Conservation (phyloP, 2,113 vertebrate species). For the Saccopteryx bilineata region DNA sequence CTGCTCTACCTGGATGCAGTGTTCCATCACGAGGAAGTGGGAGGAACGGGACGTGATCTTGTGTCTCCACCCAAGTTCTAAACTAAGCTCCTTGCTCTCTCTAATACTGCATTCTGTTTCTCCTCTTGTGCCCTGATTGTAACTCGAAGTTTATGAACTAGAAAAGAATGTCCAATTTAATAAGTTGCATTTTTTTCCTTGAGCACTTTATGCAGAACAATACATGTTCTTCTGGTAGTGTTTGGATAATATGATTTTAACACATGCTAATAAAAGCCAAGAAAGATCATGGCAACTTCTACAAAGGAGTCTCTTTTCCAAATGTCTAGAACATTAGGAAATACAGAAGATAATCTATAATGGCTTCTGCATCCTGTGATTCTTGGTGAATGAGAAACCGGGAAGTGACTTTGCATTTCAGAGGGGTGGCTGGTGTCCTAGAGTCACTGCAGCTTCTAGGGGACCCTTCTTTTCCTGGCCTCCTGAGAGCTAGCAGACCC, state of each 20-base stretch:
- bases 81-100: conserved; percentile 71
- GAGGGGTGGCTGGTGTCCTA: neutral
- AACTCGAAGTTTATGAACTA: conserved; percentile 81
- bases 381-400: neutral
- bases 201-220: conserved; percentile 86
- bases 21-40: conserved; percentile 69
- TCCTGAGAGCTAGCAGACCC: neutral
- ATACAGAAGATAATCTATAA: neutral
- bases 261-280: conserved; percentile 85
- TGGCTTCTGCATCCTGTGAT: neutral
- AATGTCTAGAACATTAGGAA: conserved; percentile 62
- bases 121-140: conserved; percentile 82
- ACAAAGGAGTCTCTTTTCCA: conserved; percentile 83
- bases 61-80: conserved; percentile 68
- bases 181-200: conserved; percentile 82
- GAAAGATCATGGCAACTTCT: conserved; percentile 77
- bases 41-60: conserved; percentile 62
- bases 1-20: conserved; percentile 76
- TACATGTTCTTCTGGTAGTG: conserved; percentile 82
- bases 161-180: conserved; percentile 83
- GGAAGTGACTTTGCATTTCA: neutral
- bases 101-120: conserved; percentile 80
- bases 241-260: conserved; percentile 84
- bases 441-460: neutral
- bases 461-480: neutral